Evolutionary conservation across 2,888 invertebrate genomes (phyloP), one percentile per base, ranked within the genome.

Genomic region (Gastracanthus pulcherrimus): DNA sequence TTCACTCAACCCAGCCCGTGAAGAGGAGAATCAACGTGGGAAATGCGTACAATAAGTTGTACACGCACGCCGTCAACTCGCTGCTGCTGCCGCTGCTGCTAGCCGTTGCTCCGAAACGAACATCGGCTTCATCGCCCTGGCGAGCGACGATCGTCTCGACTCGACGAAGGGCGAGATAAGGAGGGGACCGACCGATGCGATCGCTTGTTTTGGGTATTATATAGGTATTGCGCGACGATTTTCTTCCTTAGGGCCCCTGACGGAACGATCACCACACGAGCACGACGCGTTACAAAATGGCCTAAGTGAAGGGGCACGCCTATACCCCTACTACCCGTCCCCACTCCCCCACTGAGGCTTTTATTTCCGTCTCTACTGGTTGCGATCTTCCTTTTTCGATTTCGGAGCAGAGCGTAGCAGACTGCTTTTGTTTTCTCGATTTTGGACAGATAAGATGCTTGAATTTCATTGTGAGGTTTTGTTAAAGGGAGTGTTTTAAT

Each of bases 281-380:
- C 85, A 85, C 84, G 82, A 87, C 85, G 86, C 83, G 82, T 69
- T 67, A 86, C 87, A 89, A 89, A 87, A 89, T 89, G 89, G 89
- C 89, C 89, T 89, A 89, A 84, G 86, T 85, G 85, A 88, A 89
- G 89, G 89, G 89, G 89, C 88, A 88, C 88, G 86, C 87, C 87
- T 85, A 84, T 82, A 41, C 66, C 72, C 41, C 19, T 9, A 9
- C 66, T 16, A 26, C 64, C 36, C 19, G n/a, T 19, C 48, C 16
- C 41, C n/a, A 31, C 38, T 19, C 66, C 23, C 6, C 38, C 13
- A 34, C 36, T 6, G 23, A 1, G 1, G 7, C 16, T 26, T 58
- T 58, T 60, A 60, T 60, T 31, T 60, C 29, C 60, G 31, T n/a
- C 31, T 34, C 11, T n/a, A 41, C 38, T 38, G 2, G 7, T 3